A percentile compares a stretch with the other conserved stretches of the same genome.
Evolutionary conservation across 2,888 invertebrate species (phyloP).

Genomic region (Hypsopygia costalis): DNA sequence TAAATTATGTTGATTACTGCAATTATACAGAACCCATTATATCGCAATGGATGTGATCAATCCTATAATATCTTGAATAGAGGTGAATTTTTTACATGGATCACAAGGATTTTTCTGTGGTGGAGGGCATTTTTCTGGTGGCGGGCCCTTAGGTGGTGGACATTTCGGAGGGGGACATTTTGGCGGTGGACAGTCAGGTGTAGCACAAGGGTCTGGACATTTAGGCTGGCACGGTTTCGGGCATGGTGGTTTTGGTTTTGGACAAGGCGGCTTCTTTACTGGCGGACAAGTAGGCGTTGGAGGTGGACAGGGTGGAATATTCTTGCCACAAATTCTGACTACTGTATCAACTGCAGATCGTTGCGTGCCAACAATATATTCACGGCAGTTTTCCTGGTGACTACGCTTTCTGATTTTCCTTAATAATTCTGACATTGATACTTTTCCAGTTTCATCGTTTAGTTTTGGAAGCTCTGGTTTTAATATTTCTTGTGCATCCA

Average conservation of each 20-base stretch:
- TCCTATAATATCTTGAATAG: constrained; percentile 11
- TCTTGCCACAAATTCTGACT: constrained; percentile 24
- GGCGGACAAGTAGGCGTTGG: constrained; percentile 25
- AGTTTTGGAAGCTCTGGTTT: background rate
- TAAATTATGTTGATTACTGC: no score
- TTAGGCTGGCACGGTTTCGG: constrained; percentile 22
- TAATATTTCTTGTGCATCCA: background rate
- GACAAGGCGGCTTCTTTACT: constrained; percentile 18
- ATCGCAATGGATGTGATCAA: constrained; percentile 11
- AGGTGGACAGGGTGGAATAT: constrained; percentile 25
- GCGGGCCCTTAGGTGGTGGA: no score
- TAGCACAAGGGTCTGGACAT: constrained; percentile 15
- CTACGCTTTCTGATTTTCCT: constrained; percentile 38
- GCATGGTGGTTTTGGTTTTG: constrained; percentile 22
- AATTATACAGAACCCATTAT: no score
- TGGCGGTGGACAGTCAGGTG: no score
- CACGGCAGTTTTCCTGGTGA: constrained; percentile 25
- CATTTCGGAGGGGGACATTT: no score
- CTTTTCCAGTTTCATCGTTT: background rate
- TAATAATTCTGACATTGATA: constrained; percentile 45
- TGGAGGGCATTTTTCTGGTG: constrained; percentile 13
- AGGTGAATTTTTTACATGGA: constrained; percentile 18
- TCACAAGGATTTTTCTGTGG: constrained; percentile 22
- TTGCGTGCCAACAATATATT: constrained; percentile 15
- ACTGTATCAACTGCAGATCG: constrained; percentile 18